A percentile compares a stretch with the other conserved stretches of the same genome.
These are phyloP conservation scores for Steatornis caripensis DNA, from an alignment of 2,113 vertebrate genomes.

Conservation along the genomic window DNA sequence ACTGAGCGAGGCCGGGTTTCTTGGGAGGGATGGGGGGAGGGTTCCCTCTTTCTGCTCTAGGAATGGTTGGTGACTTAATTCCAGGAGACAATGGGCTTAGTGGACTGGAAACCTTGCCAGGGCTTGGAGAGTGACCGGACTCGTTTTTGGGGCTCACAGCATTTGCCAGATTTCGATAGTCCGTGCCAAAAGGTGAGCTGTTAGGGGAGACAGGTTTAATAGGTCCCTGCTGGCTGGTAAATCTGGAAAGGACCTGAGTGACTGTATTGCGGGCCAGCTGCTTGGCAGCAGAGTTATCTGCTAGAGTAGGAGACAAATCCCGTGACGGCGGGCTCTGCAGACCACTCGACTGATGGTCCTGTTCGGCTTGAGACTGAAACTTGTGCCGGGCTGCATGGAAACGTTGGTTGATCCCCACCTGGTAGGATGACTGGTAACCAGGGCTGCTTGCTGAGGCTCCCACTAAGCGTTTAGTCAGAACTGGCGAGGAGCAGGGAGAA, in stretches of 20 bases:
- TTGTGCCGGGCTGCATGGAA: conserved; percentile 96
- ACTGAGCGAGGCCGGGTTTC: conserved; percentile 90
- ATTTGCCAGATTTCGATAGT: conserved; percentile 84
- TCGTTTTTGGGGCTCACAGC: conserved; percentile 61
- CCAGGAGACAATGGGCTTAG: conserved; percentile 80
- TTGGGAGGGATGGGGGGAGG: conserved; percentile 96
- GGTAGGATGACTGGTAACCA: conserved; percentile 89
- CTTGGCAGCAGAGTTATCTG: conserved; percentile 83
- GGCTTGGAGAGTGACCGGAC: conserved; percentile 64
- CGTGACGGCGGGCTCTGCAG: conserved; percentile 70
- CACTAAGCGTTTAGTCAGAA: conserved; percentile 82
- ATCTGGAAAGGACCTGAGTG: conserved; percentile 91
- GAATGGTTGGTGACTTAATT: conserved; percentile 87
- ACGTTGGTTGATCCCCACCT: conserved; percentile 92
- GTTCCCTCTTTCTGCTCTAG: conserved; percentile 87
- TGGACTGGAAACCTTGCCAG: conserved; percentile 76
- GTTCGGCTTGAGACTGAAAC: conserved; percentile 92
- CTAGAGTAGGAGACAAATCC: conserved; percentile 80
- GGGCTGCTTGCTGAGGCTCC: conserved; percentile 80
- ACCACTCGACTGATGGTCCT: conserved; percentile 75
- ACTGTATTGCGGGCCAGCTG: conserved; percentile 91
- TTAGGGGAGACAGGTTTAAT: conserved; percentile 77
- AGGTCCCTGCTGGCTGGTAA: conserved; percentile 85
- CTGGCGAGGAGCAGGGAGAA: conserved; percentile 92
- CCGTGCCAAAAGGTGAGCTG: conserved; percentile 93